Evolutionary conservation across 1,140 invertebrate genomes (phyloP), one percentile per base, ranked within the genome.

Genomic region (Latrodectus geometricus): DNA sequence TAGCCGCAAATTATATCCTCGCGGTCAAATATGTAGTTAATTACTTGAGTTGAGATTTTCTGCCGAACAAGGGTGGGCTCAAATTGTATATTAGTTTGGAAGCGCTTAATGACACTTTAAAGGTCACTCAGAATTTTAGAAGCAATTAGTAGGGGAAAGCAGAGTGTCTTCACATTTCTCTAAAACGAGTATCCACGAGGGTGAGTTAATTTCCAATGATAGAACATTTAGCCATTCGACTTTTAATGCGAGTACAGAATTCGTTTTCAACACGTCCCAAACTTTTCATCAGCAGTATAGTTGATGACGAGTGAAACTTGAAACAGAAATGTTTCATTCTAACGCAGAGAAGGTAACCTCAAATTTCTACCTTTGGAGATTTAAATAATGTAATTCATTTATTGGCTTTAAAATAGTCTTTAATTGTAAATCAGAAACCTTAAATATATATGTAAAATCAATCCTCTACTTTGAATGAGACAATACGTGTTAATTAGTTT

Each of bases 21-120:
- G 80, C 70, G 80, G 70, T 82, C 80, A 82, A 82, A 82, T 82
- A 82, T 82, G 80, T 82, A 73, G 80, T 82, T 82, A 82, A 82
- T 82, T 82, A 82, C 80, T 65, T 73, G 70, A 48, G 69, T 21
- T 23, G 70, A 50, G 80, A 82, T 82, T 82, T 82, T 82, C 70
- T 49, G 69, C 65, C 54, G 35, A 52, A 73, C 49, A 74, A 66
- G 66, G 52, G 80, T 21, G 49, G 54, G 80, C 21, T 73, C 73
- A 82, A 82, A 82, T 82, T 82, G 80, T 65, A 49, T 74, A 50
- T 56, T 66, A 82, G 80, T 73, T 82, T 70, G 48, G 66, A 81
- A 72, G 79, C n/a, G 56, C 69, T 54, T 82, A 82, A 82, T 82
- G 80, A 82, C 69, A 82, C 70, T 82, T 82, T 82, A 82, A 82